Base-by-base conservation (phyloP, 2,888 invertebrate species). In the Pecten maximus region DNA sequence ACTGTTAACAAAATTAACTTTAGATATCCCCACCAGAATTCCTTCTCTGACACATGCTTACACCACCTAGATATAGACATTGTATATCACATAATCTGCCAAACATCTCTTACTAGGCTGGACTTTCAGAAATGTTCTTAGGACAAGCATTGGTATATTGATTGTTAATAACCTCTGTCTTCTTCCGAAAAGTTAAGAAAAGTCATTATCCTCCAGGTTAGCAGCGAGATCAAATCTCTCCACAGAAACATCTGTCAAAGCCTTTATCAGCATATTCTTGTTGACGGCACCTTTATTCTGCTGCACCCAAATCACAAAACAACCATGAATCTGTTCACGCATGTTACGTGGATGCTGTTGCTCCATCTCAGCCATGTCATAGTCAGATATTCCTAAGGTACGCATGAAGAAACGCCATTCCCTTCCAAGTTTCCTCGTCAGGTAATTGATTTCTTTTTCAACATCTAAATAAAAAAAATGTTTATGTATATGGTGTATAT, bases 401-500 rank as follows among this genome's bases (percentile, higher is more conserved):
- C 95, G 91, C 88, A 94, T 91, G 89, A 93, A 94, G 89, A 94
- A 94, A 87, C 93, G 92, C 95, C 95, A 95, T 89, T 94, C 94
- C 88, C 92, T 89, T 12, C 94, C 94, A 35, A 95, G 91, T 48
- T 92, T 92, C 40, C 89, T 93, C 15, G 92, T 91, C 23, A 95
- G 91, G 87, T 93, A 94, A 44, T 89, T 89, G 2, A 94, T 92
- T 91, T 95, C 94, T 87, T 74, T 74, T n/a, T 87, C 92, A n/a
- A 94, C 54, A 89, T 93, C 95, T 94, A 92, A 88, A 94, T 93
- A 40, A 23, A 86, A 88, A 44, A 44, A 40, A 44, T n/a, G 23
- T 23, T 23, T 16, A 48, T 15, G 48, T 8, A 48, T 48, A 48
- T 48, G 2, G 48, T 2, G 16, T 48, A 1, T 1, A 48, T 2